Base-by-base conservation (phyloP, 2,888 invertebrate species). In the Mongoloraphidia duomilia region DNA sequence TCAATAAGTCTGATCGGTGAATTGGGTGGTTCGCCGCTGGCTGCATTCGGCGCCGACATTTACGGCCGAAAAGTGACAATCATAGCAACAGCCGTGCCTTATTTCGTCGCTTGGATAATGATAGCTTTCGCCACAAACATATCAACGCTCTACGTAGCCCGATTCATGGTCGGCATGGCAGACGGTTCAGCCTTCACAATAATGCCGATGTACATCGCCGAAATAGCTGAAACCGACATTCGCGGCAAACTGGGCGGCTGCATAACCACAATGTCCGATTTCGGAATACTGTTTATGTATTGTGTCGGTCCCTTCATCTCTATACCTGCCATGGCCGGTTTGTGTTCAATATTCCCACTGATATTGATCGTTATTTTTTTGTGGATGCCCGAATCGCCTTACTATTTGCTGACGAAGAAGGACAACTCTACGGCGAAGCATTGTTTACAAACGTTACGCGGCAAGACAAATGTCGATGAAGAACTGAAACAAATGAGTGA, bases 351-450 rank as follows among this genome's bases (percentile, higher is more conserved):
- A 51, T 69, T 80, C 49, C 77, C 80, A 9, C 60, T 79, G 34
- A 59, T 76, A 41, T 76, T 79, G 58, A 66, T 79, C 41, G 49
- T 75, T 12, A 66, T 72, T 9, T 77, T 80, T 61, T 63, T 75
- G 36, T 74, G 75, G 60, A 70, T 82, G 62, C 84, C 84, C n/a
- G 84, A 84, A 67, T 74, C 76, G 1, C 79, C 79, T 0, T 70
- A 75, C 46, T 73, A 66, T 54, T 61, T 67, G 51, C 62, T 72
- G 36, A 65, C 69, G 36, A 67, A 64, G 42, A 62, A 63, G 9
- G 61, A 64, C n/a, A 67, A 68, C 49, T 59, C 63, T 1, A 68
- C 69, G 13, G 78, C 78, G 0, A 61, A 66, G 13, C 57, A 63
- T 40, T 71, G 80, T 12, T 68, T 84, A 50, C 67, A 70, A 55